Evolutionary conservation across 2,113 vertebrate species (phyloP).

Genomic region (Tiliqua scincoides): DNA sequence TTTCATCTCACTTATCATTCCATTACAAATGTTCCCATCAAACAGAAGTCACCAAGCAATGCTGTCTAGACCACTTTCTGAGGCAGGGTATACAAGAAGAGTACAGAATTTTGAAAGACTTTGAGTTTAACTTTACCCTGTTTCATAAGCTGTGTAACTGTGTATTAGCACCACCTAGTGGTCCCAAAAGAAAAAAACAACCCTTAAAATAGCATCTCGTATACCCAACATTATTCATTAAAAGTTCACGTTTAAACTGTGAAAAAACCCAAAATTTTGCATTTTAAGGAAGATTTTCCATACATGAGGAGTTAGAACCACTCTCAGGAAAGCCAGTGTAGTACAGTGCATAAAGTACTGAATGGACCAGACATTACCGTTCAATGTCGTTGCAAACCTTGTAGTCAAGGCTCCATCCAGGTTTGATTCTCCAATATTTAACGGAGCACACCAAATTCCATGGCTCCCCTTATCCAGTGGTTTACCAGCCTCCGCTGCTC

Average conservation of each 20-base stretch:
- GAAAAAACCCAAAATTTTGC: background rate
- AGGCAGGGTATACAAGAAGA: accelerated
- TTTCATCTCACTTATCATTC: background rate
- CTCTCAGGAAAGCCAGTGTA: background rate
- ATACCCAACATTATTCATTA: background rate
- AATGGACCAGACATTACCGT: background rate
- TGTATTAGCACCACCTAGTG: conserved; percentile 53
- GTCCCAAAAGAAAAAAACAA: background rate
- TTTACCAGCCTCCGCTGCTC: too few species aligned
- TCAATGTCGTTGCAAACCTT: background rate
- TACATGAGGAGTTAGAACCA: background rate
- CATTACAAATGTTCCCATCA: background rate
- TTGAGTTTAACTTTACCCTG: background rate
- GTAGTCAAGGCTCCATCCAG: too few species aligned
- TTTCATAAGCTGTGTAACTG: background rate
- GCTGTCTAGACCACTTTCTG: background rate
- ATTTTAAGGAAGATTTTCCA: background rate
- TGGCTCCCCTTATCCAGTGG: too few species aligned
- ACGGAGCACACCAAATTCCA: too few species aligned
- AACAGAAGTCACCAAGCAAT: background rate
- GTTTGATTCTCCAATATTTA: too few species aligned
- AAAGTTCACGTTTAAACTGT: background rate
- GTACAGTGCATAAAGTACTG: background rate
- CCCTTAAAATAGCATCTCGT: background rate
- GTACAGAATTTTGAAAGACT: background rate